Evolutionary conservation across 1,140 invertebrate species (phyloP).

Genomic region (Pseudobourletiella spinata): DNA sequence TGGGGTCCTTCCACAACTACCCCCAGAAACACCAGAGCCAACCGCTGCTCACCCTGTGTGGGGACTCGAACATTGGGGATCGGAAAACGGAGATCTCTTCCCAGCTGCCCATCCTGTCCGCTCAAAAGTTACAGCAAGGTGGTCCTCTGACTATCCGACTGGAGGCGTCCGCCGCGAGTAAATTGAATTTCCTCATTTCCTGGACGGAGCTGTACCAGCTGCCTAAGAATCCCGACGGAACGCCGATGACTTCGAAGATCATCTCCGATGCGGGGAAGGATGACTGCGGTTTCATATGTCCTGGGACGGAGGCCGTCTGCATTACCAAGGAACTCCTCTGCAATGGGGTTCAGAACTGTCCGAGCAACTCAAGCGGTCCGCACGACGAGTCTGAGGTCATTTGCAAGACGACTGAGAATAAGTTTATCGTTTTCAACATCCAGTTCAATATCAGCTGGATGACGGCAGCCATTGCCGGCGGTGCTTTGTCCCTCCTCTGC

Average conservation of each 20-base stretch:
- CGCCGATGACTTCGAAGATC: slow-evolving; percentile 57
- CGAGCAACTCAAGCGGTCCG: slow-evolving; percentile 45
- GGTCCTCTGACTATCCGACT: slow-evolving; percentile 42
- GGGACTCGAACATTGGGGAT: slow-evolving; percentile 61
- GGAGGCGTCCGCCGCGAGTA: slow-evolving; percentile 55
- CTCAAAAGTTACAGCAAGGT: slow-evolving; percentile 53
- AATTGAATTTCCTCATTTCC: slow-evolving; percentile 72
- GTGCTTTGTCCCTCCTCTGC: slow-evolving; percentile 18
- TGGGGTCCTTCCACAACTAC: slow-evolving; percentile 25
- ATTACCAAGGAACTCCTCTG: slow-evolving; percentile 70
- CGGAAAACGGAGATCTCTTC: slow-evolving; percentile 45
- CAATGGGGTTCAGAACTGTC: slow-evolving; percentile 79
- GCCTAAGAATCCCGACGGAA: slow-evolving; percentile 67
- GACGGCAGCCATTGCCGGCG: slow-evolving; percentile 27
- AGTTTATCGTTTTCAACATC: slow-evolving; percentile 30
- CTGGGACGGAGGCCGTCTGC: slow-evolving; percentile 63
- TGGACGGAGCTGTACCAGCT: slow-evolving; percentile 83
- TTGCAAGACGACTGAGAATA: slow-evolving; percentile 31
- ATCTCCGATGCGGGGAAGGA: slow-evolving; percentile 41
- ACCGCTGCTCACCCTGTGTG: slow-evolving; percentile 66
- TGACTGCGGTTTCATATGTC: slow-evolving; percentile 70
- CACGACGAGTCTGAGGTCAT: slow-evolving; percentile 38
- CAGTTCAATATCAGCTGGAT: slow-evolving; percentile 31
- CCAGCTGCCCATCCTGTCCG: slow-evolving; percentile 62
- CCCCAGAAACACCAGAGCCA: slow-evolving; percentile 41